Conservation (phyloP, 2,797 vertebrate species). For the Leucoraja ocellata region DNA sequence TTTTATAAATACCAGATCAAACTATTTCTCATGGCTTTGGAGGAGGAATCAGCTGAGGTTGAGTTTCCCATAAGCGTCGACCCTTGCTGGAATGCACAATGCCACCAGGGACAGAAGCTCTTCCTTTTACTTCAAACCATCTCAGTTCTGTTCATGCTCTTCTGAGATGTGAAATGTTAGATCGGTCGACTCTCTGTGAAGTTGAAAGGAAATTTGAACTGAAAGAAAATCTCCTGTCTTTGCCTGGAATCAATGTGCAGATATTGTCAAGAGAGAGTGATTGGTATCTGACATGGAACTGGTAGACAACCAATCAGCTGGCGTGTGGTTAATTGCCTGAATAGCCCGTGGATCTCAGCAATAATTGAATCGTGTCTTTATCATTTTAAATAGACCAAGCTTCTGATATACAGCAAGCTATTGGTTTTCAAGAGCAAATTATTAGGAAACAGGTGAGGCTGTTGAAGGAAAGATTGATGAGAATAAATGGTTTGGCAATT, state of each 20-base stretch:
- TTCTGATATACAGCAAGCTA: neutral
- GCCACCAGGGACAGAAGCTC: neutral
- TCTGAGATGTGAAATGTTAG: neutral
- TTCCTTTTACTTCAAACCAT: neutral
- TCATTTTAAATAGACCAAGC: neutral
- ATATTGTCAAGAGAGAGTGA: neutral
- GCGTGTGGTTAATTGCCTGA: neutral
- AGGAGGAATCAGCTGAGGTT: too few species aligned
- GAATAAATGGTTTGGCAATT: neutral
- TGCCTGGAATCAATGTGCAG: neutral
- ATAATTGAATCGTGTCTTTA: neutral
- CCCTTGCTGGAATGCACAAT: neutral
- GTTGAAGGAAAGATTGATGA: neutral
- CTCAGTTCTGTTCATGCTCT: neutral
- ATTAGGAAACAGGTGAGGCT: neutral
- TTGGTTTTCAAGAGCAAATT: neutral
- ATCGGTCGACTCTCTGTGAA: neutral
- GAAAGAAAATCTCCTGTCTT: neutral
- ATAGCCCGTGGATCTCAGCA: neutral
- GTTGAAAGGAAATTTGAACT: neutral
- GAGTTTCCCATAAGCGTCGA: neutral
- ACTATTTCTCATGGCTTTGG: neutral
- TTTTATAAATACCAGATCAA: neutral
- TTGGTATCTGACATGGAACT: neutral
- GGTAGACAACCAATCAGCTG: neutral